A percentile compares a stretch with the other conserved stretches of the same genome.
Evolutionary conservation across 2,888 invertebrate species (phyloP).

Genomic region (Cephus runcator): DNA sequence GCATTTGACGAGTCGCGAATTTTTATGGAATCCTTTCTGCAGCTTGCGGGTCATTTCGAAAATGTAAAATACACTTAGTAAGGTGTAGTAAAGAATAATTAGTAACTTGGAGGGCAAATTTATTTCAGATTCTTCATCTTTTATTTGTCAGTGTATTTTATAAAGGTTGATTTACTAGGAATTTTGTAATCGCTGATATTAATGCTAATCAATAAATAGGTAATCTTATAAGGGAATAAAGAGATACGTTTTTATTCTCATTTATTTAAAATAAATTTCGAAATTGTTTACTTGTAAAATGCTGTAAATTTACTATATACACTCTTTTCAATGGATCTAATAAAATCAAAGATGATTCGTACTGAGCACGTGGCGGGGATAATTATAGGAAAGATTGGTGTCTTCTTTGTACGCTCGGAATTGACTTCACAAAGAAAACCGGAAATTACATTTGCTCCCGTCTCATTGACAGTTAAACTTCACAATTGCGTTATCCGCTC

Average conservation of each 20-base stretch:
- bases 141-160: background rate
- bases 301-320: background rate
- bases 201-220: background rate
- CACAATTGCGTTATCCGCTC: conserved; percentile 25
- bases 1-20: background rate
- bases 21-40: background rate
- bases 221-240: background rate
- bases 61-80: background rate
- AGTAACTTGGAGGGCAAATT: background rate
- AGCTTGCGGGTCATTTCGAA: background rate
- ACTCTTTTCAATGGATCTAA: background rate
- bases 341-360: conserved; percentile 23
- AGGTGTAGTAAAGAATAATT: too few relatives aligned
- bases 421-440: conserved; percentile 39
- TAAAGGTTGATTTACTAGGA: too few relatives aligned
- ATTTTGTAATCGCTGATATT: background rate
- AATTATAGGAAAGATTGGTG: conserved; percentile 39
- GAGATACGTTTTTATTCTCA: background rate
- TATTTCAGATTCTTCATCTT: background rate
- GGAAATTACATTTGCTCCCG: conserved; percentile 45
- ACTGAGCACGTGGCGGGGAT: conserved; percentile 26
- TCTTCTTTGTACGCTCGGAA: conserved; percentile 37
- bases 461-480: conserved; percentile 24
- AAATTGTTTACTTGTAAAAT: background rate
- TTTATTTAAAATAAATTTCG: background rate